Conservation (phyloP, 2,113 vertebrate genomes). For the Pyxicephalus adspersus region DNA sequence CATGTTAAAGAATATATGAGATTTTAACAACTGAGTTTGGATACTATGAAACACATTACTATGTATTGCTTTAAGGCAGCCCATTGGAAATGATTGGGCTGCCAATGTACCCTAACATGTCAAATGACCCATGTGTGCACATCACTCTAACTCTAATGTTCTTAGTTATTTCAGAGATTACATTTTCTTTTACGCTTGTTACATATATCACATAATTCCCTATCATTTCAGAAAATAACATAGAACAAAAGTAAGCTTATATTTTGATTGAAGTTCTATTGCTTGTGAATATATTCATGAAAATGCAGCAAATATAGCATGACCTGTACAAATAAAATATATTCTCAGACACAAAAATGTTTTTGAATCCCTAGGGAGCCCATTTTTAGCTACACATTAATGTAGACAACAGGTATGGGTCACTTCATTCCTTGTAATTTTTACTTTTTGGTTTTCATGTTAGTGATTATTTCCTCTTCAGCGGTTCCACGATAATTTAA, state of each 20-base stretch:
- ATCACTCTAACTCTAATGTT: no score
- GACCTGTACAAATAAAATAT: neutral
- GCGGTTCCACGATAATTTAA: slow-evolving; percentile 5
- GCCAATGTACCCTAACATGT: no score
- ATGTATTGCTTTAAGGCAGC: no score
- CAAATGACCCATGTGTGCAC: no score
- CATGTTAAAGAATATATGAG: no score
- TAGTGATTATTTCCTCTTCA: slow-evolving; percentile 16
- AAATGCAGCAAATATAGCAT: no score
- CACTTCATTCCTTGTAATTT: slow-evolving; percentile 3
- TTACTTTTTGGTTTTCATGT: neutral
- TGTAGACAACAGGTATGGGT: neutral
- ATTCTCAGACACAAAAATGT: neutral
- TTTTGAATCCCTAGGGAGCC: neutral
- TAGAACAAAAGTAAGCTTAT: neutral
- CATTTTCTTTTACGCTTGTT: no score
- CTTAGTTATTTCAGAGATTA: no score
- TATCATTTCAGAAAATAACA: neutral
- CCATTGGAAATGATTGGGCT: no score
- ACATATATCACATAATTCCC: no score
- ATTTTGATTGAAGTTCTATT: neutral
- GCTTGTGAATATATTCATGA: neutral
- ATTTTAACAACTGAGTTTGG: no score
- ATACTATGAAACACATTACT: no score
- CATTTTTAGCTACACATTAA: neutral